Evolutionary conservation across 1,140 invertebrate genomes (phyloP), one percentile per base, ranked within the genome.

Genomic region (Anoplolepis gracilipes): DNA sequence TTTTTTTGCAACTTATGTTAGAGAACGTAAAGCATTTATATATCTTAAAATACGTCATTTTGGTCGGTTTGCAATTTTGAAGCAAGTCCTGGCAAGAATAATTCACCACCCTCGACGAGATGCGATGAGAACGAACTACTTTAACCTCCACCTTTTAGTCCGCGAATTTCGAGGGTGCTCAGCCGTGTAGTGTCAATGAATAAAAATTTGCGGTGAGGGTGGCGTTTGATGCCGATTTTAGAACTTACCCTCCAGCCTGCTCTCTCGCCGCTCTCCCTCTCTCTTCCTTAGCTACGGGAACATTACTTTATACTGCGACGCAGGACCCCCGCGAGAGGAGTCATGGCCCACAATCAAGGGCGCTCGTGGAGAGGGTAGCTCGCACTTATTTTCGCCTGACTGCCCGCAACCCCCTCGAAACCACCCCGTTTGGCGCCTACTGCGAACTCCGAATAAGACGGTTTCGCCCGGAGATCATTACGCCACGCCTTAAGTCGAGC

Each of bases 401-500:
- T 92, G 94, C 90, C 86, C 86, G 87, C 90, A 76, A 86, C 84
- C 88, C 90, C 85, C 90, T 75, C 76, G 75, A 85, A 87, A 61
- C 84, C 88, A 77, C 82, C 84, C 84, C 75, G 79, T 81, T 81
- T 39, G 16, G 53, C 33, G 30, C 64, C 57, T 42, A 39, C 72
- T 70, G 28, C 57, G 49, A 88, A 49, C 70, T 36, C n/a, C 76
- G 88, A 92, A 90, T 91, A 91, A 93, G 92, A 93, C 90, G 91
- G 90, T 93, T 92, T 94, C 86, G 92, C 90, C 88, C 76, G 86
- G 86, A 90, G 92, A 94, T 94, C 94, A 93, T 94, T 94, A 94
- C 92, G 92, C 92, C 90, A 91, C 93, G 93, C 92, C 94, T 95
- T 94, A 95, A 95, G 94, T 94, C 93, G 94, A 95, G 93, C 94